These are phyloP conservation scores for Syngnathus scovelli DNA, from an alignment of 2,113 vertebrate genomes.

Conservation along the genomic window DNA sequence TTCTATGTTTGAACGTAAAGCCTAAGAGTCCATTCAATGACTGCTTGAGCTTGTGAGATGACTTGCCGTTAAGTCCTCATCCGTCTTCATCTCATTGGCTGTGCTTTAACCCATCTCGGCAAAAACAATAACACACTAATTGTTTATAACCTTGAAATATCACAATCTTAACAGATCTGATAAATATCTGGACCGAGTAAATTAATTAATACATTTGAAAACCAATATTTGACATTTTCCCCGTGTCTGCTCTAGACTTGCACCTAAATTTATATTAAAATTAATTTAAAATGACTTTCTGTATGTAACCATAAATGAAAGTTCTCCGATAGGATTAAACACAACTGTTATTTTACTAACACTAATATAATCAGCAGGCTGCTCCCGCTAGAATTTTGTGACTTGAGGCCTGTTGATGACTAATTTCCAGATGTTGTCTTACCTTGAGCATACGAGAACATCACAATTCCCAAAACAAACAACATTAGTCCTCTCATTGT, in stretches of 20 bases:
- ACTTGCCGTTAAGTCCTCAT: neutral
- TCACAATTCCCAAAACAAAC: conserved; percentile 38
- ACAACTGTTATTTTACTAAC: neutral
- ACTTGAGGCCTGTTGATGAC: neutral
- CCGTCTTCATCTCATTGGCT: neutral
- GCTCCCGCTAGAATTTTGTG: neutral
- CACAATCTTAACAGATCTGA: neutral
- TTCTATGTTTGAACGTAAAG: neutral
- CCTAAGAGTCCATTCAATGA: neutral
- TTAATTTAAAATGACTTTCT: neutral
- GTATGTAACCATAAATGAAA: neutral
- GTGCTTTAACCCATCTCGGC: neutral
- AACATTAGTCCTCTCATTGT: conserved; percentile 50
- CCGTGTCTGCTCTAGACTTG: too few species aligned
- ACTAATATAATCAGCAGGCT: neutral
- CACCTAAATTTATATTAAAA: neutral
- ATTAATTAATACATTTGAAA: neutral
- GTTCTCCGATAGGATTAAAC: neutral
- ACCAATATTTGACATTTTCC: neutral
- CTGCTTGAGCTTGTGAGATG: neutral
- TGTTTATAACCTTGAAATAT: neutral
- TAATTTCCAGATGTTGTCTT: conserved; percentile 18
- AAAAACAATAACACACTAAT: neutral
- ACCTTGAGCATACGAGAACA: conserved; percentile 45
- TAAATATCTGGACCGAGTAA: too few species aligned